A percentile compares a stretch with the other conserved stretches of the same genome.
These are phyloP conservation scores for Eidolon helvum DNA, from an alignment of 2,113 vertebrate genomes.

Conservation along the genomic window DNA sequence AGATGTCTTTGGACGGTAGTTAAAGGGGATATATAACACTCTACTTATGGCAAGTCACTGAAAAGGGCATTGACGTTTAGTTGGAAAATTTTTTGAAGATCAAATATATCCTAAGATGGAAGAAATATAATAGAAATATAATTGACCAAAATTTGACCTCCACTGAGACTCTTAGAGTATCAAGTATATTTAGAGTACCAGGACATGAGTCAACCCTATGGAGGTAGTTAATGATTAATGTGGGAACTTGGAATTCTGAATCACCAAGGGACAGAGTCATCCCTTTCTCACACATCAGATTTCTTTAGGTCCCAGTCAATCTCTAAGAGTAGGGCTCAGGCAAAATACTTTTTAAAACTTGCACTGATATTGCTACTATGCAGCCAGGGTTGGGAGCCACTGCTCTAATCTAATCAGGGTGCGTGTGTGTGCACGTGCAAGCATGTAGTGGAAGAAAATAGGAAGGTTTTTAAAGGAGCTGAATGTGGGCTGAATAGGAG, in stretches of 20 bases:
- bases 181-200: background rate
- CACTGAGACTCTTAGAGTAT: background rate
- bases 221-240: background rate
- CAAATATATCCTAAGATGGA: background rate
- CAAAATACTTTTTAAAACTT: background rate
- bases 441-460: background rate
- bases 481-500: background rate
- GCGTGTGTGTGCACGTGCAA: background rate
- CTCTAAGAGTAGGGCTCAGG: background rate
- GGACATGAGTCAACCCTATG: too few relatives aligned
- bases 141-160: background rate
- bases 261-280: background rate
- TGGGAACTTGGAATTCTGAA: background rate
- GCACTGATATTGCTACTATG: background rate
- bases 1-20: background rate
- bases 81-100: conserved; percentile 10
- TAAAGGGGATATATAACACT: background rate
- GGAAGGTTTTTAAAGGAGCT: background rate
- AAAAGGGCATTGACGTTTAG: background rate
- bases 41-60: background rate
- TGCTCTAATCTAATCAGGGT: background rate
- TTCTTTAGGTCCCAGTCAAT: background rate
- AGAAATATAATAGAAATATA: background rate
- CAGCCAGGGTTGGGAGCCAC: background rate
- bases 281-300: background rate